Base-by-base conservation (phyloP, 2,888 invertebrate species). In the Bombyx huttoni region DNA sequence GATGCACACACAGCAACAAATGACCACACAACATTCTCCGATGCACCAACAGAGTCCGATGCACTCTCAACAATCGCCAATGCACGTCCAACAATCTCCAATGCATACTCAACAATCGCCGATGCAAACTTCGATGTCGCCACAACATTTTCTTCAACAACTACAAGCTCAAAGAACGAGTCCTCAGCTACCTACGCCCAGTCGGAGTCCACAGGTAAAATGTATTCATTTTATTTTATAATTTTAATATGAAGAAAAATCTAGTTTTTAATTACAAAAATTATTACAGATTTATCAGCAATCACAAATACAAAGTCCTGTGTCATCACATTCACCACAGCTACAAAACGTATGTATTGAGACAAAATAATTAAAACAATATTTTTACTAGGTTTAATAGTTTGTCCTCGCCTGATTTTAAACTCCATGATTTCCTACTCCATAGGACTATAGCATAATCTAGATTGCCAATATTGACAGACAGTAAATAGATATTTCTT, bases 231-330 rank as follows among this genome's bases (percentile, higher is more conserved):
- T 49, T 13, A 50, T 51, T 47, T n/a, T 49, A 1, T 35, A 49
- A 49, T 48, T 47, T 47, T 13, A 47, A 14, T 8, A 46, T 7
- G 8, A 47, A 13, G 7, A 47, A 14, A n/a, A n/a, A 34, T 47
- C 40, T 48, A 50, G 48, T 49, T n/a, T n/a, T 51, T 13, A 33
- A 46, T 12, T n/a, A 45, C 12, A 14, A 33, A 1, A 47, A 52
- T 52, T 50, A 34, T 51, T 77, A 67, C 70, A 87, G 87, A 87
- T 88, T 53, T 88, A 88, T 60, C 87, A 88, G 59, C 89, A 89
- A 62, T 82, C 85, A 53, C 88, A 87, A 72, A 87, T 89, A 48
- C 87, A 83, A 63, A 89, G 89, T 60, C 89, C 89, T 3, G 88
- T 82, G 7, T 68, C 88, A 6, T 85, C 89, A 3, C 87, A 88